Conservation (phyloP, 1,140 invertebrate species). For the Drosophila kikkawai region DNA sequence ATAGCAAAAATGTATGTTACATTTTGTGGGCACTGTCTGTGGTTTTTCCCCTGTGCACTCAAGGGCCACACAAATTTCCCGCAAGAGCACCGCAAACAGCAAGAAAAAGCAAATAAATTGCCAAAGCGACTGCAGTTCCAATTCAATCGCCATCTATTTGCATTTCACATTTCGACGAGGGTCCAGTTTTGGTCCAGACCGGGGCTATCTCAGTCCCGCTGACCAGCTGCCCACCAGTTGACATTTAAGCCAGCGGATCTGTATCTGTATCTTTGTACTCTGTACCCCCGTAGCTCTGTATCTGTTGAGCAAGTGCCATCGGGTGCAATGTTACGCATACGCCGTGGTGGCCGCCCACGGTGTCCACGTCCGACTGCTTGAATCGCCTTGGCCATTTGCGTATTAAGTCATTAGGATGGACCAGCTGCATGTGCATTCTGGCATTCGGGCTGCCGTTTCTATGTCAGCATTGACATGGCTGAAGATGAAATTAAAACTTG, state of each 20-base stretch:
- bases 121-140: conserved; percentile 38
- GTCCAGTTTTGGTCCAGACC: conserved; percentile 23
- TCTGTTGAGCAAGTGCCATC: conserved; percentile 63
- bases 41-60: conserved; percentile 12
- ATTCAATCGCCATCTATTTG: conserved; percentile 45
- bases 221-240: conserved; percentile 47
- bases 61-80: conserved; percentile 11
- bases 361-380: conserved; percentile 11
- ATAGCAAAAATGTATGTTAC: background rate
- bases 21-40: background rate
- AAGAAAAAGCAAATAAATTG: conserved; percentile 39
- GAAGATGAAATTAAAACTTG: conserved; percentile 72
- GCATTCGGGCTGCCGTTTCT: conserved; percentile 56
- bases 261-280: conserved; percentile 4
- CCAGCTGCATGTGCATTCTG: conserved; percentile 43
- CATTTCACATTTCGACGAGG: conserved; percentile 41
- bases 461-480: conserved; percentile 62
- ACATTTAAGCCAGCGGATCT: conserved; percentile 59
- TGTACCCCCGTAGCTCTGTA: conserved; percentile 1
- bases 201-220: conserved; percentile 24
- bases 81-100: conserved; percentile 30
- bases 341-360: conserved; percentile 58
- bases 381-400: conserved; percentile 48
- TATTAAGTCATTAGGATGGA: conserved; percentile 66
- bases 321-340: conserved; percentile 73